Conservation (phyloP, 2,113 vertebrate species). For the Poeciliopsis turrubarensis region DNA sequence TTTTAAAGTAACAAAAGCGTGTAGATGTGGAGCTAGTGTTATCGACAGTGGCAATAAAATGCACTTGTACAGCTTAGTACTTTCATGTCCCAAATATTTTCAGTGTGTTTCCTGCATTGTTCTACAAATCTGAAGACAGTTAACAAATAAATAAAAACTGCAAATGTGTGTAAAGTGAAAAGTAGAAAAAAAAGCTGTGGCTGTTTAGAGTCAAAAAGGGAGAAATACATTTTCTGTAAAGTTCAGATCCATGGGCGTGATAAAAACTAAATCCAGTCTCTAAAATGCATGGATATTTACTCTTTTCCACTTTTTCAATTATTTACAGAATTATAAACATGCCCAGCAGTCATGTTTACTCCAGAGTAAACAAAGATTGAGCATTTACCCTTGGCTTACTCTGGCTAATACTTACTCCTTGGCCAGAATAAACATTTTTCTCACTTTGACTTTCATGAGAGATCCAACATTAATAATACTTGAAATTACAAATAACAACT, state of each 20-base stretch:
- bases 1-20: constrained; percentile 29
- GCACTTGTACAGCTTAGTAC: constrained; percentile 33
- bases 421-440: constrained; percentile 13
- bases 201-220: background rate
- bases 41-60: constrained; percentile 5
- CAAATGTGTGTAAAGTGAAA: background rate
- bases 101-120: background rate
- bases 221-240: constrained; percentile 2
- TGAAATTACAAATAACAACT: background rate
- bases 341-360: background rate
- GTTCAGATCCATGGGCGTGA: background rate
- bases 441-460: background rate
- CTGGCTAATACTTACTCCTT: background rate
- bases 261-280: no score
- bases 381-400: no score
- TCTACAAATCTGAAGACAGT: constrained; percentile 5
- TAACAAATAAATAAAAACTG: constrained; percentile 4
- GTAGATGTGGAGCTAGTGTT: constrained; percentile 8
- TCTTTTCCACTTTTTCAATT: constrained; percentile 40
- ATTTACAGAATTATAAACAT: constrained; percentile 39
- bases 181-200: background rate
- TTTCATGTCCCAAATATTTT: constrained; percentile 23
- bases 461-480: background rate
- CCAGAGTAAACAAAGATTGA: no score
- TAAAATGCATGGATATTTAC: background rate